A percentile compares a stretch with the other conserved stretches of the same genome.
Conservation (phyloP, 1,140 invertebrate species). For the Probaryconus sp. region DNA sequence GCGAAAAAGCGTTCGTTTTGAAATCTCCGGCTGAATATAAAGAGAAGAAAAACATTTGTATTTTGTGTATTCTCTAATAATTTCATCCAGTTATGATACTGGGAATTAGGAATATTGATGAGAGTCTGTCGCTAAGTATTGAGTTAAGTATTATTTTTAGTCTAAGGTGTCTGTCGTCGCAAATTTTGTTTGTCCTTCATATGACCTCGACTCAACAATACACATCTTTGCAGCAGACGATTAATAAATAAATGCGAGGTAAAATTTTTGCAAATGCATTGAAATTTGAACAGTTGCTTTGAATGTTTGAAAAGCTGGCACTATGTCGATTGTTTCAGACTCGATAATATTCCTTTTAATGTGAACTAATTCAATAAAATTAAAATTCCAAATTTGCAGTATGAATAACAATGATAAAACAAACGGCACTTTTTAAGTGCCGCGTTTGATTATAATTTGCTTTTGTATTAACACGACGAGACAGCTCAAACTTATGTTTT, state of each 20-base stretch:
- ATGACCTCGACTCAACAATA: conserved; percentile 55
- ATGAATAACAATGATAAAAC: conserved; percentile 30
- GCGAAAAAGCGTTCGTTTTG: too few species aligned
- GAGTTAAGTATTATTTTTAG: conserved; percentile 60
- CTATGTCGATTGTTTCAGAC: conserved; percentile 47
- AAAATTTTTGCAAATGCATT: conserved; percentile 60
- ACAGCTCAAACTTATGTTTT: neutral
- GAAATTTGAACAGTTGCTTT: conserved; percentile 68
- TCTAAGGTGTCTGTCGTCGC: conserved; percentile 55
- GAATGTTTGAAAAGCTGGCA: conserved; percentile 64
- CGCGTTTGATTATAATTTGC: conserved; percentile 9
- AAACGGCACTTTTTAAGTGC: conserved; percentile 3
- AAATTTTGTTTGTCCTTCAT: conserved; percentile 58
- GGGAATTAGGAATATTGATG: too few species aligned
- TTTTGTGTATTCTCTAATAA: conserved; percentile 3
- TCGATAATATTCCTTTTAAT: conserved; percentile 38
- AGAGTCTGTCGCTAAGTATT: conserved; percentile 37
- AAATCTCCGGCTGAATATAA: too few species aligned
- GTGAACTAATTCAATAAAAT: conserved; percentile 51
- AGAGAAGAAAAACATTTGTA: too few species aligned
- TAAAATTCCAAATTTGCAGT: conserved; percentile 46
- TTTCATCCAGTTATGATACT: conserved; percentile 24
- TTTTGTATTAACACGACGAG: neutral
- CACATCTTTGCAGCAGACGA: conserved; percentile 62
- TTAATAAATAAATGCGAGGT: conserved; percentile 66